Base-by-base conservation (phyloP, 1,140 invertebrate genomes). In the Magallana angulata region DNA sequence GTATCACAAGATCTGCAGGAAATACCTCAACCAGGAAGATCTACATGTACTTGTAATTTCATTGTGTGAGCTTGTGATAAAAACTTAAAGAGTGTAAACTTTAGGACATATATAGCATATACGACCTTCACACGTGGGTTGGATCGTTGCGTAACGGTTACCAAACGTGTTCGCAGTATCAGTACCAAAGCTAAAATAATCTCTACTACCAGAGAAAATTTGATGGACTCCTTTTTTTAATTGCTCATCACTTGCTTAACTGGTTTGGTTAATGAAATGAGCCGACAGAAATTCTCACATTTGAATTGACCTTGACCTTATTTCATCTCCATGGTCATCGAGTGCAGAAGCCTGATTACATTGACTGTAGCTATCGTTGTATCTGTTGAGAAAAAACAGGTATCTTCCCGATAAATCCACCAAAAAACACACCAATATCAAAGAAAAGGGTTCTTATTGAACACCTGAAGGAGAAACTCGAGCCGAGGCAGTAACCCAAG, bases 1-100 rank as follows among this genome's bases (percentile, higher is more conserved):
- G 68, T 71, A 30, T 71, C 68, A 71, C 68, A 71, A 71, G 68
- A 71, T 12, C 24, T 71, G 68, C 68, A 71, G 68, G 68, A 71
- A 71, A 71, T 71, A 30, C 24, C 68, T 2, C 68, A 30, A 71
- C 24, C 68, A 71, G 68, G 68, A 71, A 71, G 68, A 71, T 71
- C 7, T 71, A 71, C 59, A 71, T 8, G 18, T 71, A 71, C 68
- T 71, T 71, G 36, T 36, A 18, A 30, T 71, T 30, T 11, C 24
- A 71, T 71, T 71, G 24, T 71, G 64, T 71, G 30, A 24, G 24
- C 24, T 30, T 71, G 24, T 30, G 24, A 30, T 12, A 9, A 12
- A 71, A 30, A 11, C 8, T 71, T 71, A 30, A 24, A 36, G 14
- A 71, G 8, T 71, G 68, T 71, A 71, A 71, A 71, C 24, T 36